phyloP scores from a whole-genome alignment of 2,113 vertebrate species.

The Pholis gunnellus region DNA sequence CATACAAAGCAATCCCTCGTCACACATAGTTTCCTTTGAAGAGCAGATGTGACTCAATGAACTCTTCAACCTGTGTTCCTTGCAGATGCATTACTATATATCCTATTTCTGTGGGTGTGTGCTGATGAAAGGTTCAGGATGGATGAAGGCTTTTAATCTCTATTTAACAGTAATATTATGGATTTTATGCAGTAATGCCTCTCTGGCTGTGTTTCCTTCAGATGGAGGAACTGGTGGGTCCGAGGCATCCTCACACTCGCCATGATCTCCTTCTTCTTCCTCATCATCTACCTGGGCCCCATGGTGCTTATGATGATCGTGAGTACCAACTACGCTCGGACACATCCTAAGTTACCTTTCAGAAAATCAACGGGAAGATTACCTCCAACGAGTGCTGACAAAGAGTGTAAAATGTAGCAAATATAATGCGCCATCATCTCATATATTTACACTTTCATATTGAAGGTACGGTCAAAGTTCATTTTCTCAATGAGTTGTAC shows the following conservation, averaged over 20 bases:
- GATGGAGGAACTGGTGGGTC: conserved; percentile 99
- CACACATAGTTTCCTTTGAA: too few relatives aligned
- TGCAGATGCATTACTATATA: too few relatives aligned
- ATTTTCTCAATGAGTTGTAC: background rate
- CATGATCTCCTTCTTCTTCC: conserved; percentile 99
- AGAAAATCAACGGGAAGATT: background rate
- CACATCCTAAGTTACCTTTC: too few relatives aligned
- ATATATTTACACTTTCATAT: background rate
- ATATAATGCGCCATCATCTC: background rate
- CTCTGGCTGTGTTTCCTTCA: conserved; percentile 60
- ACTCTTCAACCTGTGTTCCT: too few relatives aligned
- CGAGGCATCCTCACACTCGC: conserved; percentile 97
- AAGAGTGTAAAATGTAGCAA: background rate
- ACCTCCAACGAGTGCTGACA: background rate
- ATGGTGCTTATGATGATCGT: conserved; percentile 99
- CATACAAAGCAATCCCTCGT: conserved; percentile 1
- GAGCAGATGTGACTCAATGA: too few relatives aligned
- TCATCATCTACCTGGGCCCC: conserved; percentile 98
- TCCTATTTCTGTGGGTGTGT: background rate
- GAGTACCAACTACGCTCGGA: conserved; percentile 72
- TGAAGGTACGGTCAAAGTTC: background rate
- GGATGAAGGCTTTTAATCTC: background rate
- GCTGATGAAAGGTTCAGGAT: background rate
- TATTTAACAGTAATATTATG: background rate
- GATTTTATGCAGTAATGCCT: background rate